A percentile compares a stretch with the other conserved stretches of the same genome.
phyloP scores from a whole-genome alignment of 2,113 vertebrate genomes.

The Taxidea taxus region DNA sequence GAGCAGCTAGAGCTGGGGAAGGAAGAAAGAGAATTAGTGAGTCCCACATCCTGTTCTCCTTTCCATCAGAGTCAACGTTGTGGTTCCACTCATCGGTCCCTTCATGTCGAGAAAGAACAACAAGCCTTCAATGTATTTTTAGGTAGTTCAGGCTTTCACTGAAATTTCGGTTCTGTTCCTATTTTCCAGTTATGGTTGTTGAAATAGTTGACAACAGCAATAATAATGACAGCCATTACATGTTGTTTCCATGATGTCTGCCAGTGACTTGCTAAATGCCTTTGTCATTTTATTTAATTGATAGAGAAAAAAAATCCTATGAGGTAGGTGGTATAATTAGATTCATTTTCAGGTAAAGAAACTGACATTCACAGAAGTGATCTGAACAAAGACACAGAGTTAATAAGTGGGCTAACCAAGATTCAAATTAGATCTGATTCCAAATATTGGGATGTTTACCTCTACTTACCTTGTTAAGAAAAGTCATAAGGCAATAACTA shows the following conservation, averaged over 20 bases:
- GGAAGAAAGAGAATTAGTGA: neutral
- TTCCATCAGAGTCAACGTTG: neutral
- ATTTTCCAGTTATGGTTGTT: neutral
- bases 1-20: neutral
- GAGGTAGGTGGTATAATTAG: neutral
- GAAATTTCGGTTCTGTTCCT: neutral
- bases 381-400: neutral
- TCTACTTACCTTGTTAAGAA: neutral
- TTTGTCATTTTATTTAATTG: conserved; percentile 12
- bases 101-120: neutral
- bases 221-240: neutral
- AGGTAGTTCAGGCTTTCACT: neutral
- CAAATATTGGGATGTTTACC: neutral
- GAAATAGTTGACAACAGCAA: neutral
- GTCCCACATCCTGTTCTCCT: neutral
- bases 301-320: neutral
- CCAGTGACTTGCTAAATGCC: neutral
- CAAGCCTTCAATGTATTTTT: neutral
- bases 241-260: neutral
- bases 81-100: neutral
- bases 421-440: neutral
- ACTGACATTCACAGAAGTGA: neutral
- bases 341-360: conserved; percentile 5
- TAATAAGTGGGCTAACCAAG: neutral
- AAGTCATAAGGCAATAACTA: neutral